These are phyloP conservation scores for Corythoichthys intestinalis DNA, from an alignment of 2,113 vertebrate species.

Conservation along the genomic window DNA sequence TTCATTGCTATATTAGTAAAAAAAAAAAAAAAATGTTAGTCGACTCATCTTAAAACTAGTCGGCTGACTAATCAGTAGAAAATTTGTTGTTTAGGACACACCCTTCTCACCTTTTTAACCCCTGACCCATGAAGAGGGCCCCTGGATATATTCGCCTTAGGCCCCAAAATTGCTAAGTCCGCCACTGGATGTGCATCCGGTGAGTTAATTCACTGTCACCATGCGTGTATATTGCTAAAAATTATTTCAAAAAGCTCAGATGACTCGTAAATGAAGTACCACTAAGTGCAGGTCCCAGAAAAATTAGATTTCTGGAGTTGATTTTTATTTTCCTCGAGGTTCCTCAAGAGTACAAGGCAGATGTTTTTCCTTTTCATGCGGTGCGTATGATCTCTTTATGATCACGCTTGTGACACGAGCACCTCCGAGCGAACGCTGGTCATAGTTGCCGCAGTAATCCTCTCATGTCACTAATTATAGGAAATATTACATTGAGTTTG, in stretches of 20 bases:
- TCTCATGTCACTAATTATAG: slow-evolving; percentile 23
- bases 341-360: background rate
- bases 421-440: slow-evolving; percentile 24
- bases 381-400: slow-evolving; percentile 32
- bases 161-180: no score
- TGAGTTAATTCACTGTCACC: no score
- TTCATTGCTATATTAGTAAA: no score
- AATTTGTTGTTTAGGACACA: no score
- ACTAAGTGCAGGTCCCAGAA: background rate
- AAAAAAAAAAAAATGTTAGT: no score
- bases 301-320: background rate
- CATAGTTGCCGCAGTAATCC: slow-evolving; percentile 26
- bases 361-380: slow-evolving; percentile 22
- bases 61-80: no score
- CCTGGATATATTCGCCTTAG: no score
- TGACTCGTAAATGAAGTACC: background rate
- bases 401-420: slow-evolving; percentile 21
- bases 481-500: background rate
- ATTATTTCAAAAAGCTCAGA: background rate
- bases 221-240: no score
- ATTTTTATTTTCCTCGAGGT: background rate
- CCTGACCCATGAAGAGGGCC: no score
- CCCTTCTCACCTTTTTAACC: no score
- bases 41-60: no score
- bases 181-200: no score